Evolutionary conservation across 2,797 vertebrate species (phyloP).

Genomic region (Sebastes iracundus): DNA sequence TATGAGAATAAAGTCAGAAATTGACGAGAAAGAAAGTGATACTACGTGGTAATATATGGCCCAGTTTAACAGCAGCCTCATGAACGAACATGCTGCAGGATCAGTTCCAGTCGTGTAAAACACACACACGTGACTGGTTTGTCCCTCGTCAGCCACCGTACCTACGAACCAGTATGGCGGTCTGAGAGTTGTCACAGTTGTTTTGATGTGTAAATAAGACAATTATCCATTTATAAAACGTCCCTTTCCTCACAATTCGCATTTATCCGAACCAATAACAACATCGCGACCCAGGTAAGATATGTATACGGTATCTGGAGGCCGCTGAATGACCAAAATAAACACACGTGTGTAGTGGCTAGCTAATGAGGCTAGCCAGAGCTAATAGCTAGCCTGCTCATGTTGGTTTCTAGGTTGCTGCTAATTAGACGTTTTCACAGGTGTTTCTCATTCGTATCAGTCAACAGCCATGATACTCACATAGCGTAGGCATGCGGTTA

Average conservation of each 20-base stretch:
- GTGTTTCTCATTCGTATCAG: not conserved
- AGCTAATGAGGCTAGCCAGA: conserved; percentile 22
- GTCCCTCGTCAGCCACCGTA: conserved; percentile 56
- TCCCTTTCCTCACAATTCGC: accelerated
- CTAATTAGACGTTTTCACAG: not conserved
- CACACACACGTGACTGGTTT: conserved; percentile 5
- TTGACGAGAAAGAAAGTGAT: no score
- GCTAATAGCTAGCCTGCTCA: conserved; percentile 14
- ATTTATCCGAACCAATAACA: not conserved
- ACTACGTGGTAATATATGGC: no score
- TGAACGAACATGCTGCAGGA: accelerated
- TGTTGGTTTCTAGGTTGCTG: accelerated
- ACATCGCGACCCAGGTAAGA: conserved; percentile 43
- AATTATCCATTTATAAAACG: not conserved
- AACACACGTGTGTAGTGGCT: conserved; percentile 59
- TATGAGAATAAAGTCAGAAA: no score
- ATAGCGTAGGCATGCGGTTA: not conserved
- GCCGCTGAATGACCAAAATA: not conserved
- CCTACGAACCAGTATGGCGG: conserved; percentile 59
- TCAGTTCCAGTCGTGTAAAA: not conserved
- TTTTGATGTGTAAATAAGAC: conserved; percentile 39
- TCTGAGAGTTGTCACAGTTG: conserved; percentile 37
- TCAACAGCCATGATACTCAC: accelerated
- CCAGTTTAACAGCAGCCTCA: not conserved
- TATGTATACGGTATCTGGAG: accelerated